A percentile compares a stretch with the other conserved stretches of the same genome.
These are phyloP conservation scores for Nymphalis urticae DNA, from an alignment of 2,888 invertebrate species.

Conservation along the genomic window DNA sequence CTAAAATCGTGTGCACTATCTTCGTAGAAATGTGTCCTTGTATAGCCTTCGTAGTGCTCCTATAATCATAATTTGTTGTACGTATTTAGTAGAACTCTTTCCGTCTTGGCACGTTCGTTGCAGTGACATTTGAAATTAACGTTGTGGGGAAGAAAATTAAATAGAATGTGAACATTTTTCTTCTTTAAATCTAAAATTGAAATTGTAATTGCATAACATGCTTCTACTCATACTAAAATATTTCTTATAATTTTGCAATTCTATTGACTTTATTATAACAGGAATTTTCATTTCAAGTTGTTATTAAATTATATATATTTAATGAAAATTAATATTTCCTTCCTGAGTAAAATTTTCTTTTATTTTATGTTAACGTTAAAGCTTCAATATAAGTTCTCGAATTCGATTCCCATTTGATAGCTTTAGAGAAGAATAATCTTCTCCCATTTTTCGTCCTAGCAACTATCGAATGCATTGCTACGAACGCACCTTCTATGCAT, in stretches of 20 bases:
- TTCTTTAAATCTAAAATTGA: neutral
- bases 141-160: slow-evolving; percentile 13
- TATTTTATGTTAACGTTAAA: neutral
- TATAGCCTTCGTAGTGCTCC: slow-evolving; percentile 65
- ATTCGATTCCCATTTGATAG: neutral
- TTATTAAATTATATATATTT: too few species aligned
- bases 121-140: slow-evolving; percentile 21
- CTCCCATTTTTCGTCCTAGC: neutral
- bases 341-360: too few species aligned
- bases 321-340: too few species aligned
- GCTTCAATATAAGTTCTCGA: too few species aligned
- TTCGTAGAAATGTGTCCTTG: slow-evolving; percentile 36
- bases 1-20: slow-evolving; percentile 26
- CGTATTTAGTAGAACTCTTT: slow-evolving; percentile 40
- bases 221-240: neutral
- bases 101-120: slow-evolving; percentile 34
- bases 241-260: neutral
- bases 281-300: too few species aligned
- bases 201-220: neutral
- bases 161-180: slow-evolving; percentile 9
- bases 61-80: slow-evolving; percentile 44
- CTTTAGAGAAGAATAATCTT: neutral
- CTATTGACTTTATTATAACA: neutral
- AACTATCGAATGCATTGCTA: slow-evolving; percentile 15
- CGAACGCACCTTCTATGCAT: slow-evolving; percentile 21